Evolutionary conservation across 2,113 vertebrate genomes (phyloP).

Genomic region (Phodopus roborovskii): DNA sequence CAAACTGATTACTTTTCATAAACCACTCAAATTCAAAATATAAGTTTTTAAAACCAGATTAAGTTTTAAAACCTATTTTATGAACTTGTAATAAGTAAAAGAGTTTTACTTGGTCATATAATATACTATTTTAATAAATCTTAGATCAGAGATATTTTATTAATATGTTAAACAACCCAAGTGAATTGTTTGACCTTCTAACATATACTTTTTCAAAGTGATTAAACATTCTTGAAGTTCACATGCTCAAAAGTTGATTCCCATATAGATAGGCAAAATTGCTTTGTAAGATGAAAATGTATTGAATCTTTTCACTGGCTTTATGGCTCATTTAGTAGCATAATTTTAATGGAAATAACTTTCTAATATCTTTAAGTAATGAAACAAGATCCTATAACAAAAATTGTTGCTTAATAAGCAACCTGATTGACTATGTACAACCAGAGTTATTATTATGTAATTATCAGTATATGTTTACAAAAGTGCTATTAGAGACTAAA

Average conservation of each 20-base stretch:
- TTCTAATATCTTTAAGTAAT: background rate
- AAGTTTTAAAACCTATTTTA: background rate
- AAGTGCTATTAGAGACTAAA: slow-evolving; percentile 38
- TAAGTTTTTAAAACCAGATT: background rate
- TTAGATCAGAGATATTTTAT: background rate
- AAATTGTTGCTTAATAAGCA: slow-evolving; percentile 78
- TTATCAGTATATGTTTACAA: slow-evolving; percentile 31
- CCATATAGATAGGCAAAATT: background rate
- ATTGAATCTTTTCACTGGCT: background rate
- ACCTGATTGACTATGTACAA: slow-evolving; percentile 17
- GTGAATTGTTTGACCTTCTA: background rate
- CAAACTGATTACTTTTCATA: background rate
- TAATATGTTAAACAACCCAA: background rate
- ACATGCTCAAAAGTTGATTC: background rate
- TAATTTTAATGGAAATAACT: background rate
- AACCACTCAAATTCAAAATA: background rate
- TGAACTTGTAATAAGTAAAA: background rate
- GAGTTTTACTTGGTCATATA: background rate
- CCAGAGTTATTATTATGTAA: slow-evolving; percentile 50
- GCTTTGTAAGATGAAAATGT: background rate
- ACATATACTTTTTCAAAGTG: background rate
- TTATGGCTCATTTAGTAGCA: background rate
- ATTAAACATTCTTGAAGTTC: background rate
- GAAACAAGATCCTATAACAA: slow-evolving; percentile 45
- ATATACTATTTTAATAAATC: slow-evolving; percentile 4